phyloP scores from a whole-genome alignment of 2,888 invertebrate species.

The Aspidiotus destructor region DNA sequence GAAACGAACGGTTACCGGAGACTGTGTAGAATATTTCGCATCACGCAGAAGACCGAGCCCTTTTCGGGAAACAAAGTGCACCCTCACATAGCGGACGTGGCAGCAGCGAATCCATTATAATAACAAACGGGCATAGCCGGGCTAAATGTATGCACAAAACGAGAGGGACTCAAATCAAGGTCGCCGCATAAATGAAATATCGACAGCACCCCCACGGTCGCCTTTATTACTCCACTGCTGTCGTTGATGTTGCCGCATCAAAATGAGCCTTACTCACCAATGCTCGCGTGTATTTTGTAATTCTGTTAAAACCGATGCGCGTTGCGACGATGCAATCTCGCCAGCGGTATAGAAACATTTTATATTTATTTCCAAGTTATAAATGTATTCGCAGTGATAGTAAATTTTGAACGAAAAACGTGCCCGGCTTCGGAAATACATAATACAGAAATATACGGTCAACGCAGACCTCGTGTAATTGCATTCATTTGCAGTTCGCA shows the following conservation, averaged over 20 bases:
- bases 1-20: not conserved
- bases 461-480: constrained; percentile 1
- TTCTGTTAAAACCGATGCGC: no score
- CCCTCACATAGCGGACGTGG: not conserved
- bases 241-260: not conserved
- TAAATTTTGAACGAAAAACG: not conserved
- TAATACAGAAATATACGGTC: not conserved
- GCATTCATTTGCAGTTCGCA: constrained; percentile 3
- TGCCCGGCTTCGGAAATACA: not conserved
- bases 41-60: not conserved
- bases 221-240: constrained; percentile 17
- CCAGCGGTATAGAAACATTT: no score
- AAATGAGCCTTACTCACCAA: no score
- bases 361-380: no score
- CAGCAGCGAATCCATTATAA: constrained; percentile 12
- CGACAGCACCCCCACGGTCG: constrained; percentile 31
- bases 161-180: constrained; percentile 29
- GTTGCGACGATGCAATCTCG: no score
- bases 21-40: constrained; percentile 3
- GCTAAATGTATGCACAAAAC: constrained; percentile 22
- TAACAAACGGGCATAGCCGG: constrained; percentile 15
- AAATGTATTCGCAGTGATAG: not conserved
- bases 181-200: constrained; percentile 28
- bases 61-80: not conserved
- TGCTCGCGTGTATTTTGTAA: no score